phyloP scores from a whole-genome alignment of 92 coral and sea anemone species.

The Muricea muricata region DNA sequence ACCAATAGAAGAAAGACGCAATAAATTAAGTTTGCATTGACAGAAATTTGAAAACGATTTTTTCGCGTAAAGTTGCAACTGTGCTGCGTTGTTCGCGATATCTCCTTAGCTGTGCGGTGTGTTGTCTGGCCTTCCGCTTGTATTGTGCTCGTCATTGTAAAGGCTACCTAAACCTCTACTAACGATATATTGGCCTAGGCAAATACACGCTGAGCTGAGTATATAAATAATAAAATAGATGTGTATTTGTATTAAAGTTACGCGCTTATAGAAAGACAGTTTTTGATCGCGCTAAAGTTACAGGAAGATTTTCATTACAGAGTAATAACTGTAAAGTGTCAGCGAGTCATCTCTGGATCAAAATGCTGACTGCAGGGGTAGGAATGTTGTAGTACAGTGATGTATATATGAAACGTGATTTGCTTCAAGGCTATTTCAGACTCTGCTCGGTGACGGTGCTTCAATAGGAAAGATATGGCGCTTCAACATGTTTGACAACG shows the following conservation, averaged over 20 bases:
- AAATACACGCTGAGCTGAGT: slow-evolving; percentile 6
- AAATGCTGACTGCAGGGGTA: neutral
- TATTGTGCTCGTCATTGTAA: slow-evolving; percentile 20
- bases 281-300: slow-evolving; percentile 5
- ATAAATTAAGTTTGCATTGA: neutral
- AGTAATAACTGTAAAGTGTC: neutral
- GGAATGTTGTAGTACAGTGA: no score
- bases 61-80: neutral
- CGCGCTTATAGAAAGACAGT: neutral
- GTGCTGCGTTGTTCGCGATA: neutral
- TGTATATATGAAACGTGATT: no score
- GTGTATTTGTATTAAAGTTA: neutral
- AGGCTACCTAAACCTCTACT: slow-evolving; percentile 10
- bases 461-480: no score
- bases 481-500: no score
- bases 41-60: neutral
- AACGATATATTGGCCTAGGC: slow-evolving; percentile 40
- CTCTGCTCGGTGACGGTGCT: no score
- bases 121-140: neutral
- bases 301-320: neutral
- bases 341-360: neutral
- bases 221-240: slow-evolving; percentile 9
- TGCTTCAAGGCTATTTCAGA: no score
- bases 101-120: neutral
- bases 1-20: neutral